Conservation (phyloP, 2,113 vertebrate genomes). For the Dinomys branickii region DNA sequence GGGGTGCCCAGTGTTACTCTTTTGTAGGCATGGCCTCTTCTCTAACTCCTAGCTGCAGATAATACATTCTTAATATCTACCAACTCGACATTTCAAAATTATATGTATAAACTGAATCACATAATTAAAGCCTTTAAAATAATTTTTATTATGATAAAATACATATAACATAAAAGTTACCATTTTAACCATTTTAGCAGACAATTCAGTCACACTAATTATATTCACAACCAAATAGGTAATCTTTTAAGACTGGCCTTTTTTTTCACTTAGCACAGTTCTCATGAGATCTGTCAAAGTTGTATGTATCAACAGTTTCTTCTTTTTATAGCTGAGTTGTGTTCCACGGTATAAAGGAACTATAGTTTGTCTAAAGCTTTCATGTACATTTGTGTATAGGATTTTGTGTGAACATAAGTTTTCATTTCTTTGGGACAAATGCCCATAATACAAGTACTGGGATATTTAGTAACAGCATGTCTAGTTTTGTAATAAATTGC, state of each 20-base stretch:
- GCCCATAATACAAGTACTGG: background rate
- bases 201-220: background rate
- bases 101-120: background rate
- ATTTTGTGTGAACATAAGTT: background rate
- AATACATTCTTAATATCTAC: background rate
- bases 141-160: background rate
- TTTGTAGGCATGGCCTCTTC: background rate
- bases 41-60: background rate
- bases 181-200: background rate
- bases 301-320: background rate
- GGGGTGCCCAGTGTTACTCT: background rate
- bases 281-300: background rate
- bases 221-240: background rate
- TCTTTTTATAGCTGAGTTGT: background rate
- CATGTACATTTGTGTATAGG: background rate
- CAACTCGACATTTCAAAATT: background rate
- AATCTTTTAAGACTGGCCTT: background rate
- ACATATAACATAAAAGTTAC: background rate
- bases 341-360: background rate
- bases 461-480: background rate
- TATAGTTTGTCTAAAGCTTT: background rate
- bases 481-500: background rate
- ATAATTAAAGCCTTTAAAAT: background rate
- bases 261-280: background rate
- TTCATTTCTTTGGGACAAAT: background rate